Evolutionary conservation across 2,113 vertebrate genomes (phyloP).

Genomic region (Misgurnus anguillicaudatus): DNA sequence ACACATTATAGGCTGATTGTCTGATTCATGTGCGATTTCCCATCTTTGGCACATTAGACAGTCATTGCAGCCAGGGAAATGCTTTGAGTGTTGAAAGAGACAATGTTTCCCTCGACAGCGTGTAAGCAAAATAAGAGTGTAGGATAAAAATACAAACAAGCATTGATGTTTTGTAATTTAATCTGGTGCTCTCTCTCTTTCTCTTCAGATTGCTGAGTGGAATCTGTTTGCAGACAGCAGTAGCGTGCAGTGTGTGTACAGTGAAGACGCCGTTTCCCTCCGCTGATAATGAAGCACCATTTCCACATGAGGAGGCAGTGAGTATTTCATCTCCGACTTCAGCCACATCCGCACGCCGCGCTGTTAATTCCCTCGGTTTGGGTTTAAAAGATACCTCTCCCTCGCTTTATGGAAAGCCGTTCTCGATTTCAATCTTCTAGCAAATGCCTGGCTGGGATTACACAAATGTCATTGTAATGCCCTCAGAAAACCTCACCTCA

Average conservation of each 20-base stretch:
- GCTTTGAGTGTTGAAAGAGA: background rate
- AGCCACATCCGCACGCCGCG: conserved; percentile 12
- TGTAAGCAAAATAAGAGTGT: background rate
- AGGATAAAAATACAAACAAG: conserved; percentile 12
- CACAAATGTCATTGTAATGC: conserved; percentile 35
- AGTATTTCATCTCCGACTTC: conserved; percentile 43
- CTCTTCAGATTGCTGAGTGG: conserved; percentile 30
- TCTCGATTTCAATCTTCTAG: conserved; percentile 40
- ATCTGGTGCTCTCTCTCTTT: conserved; percentile 7
- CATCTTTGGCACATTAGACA: background rate
- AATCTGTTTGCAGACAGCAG: conserved; percentile 33
- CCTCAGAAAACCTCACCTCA: conserved; percentile 28
- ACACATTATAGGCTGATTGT: background rate
- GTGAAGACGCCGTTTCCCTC: conserved; percentile 42
- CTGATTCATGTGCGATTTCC: background rate
- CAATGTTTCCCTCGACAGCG: conserved; percentile 8
- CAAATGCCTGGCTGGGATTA: conserved; percentile 44
- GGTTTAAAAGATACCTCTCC: conserved; percentile 39
- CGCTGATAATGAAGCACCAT: conserved; percentile 47
- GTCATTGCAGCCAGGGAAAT: background rate
- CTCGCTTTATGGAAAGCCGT: conserved; percentile 24
- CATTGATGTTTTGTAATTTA: conserved; percentile 19
- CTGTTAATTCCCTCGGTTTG: conserved; percentile 25
- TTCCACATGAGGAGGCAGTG: conserved; percentile 56
- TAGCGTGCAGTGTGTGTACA: conserved; percentile 35